These are phyloP conservation scores for Orchesella flavescens DNA, from an alignment of 2,888 invertebrate genomes.

Conservation along the genomic window DNA sequence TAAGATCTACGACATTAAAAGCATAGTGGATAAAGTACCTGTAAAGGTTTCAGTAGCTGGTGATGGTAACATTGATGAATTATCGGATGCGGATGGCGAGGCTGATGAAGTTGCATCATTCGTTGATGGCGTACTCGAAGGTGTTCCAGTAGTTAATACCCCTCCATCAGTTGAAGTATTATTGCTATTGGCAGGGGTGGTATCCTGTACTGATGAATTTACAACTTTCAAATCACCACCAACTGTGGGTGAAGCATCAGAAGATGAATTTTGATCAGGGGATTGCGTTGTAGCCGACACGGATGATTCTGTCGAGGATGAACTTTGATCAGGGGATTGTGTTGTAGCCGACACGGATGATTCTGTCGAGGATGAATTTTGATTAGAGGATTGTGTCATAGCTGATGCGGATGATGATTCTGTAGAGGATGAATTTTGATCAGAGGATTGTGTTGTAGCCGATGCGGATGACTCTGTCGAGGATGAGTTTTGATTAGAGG, in stretches of 20 bases:
- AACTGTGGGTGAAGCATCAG: conserved; percentile 12
- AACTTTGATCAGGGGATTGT: neutral
- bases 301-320: neutral
- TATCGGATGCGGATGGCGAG: neutral
- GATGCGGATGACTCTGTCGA: no score
- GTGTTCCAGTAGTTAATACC: neutral
- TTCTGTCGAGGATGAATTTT: conserved; percentile 1
- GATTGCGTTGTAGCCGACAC: neutral
- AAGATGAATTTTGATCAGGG: neutral
- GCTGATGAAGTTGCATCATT: neutral
- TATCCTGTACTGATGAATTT: conserved; percentile 8
- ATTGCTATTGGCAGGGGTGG: neutral
- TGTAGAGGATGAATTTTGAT: neutral
- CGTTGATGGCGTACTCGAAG: neutral
- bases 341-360: neutral
- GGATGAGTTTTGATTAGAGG: no score
- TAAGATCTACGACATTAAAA: neutral
- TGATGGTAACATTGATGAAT: neutral
- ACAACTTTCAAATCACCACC: conserved; percentile 33
- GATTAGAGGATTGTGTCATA: neutral
- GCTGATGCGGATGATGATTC: neutral
- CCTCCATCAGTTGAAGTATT: neutral
- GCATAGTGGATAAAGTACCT: conserved; percentile 15
- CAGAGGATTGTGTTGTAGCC: neutral
- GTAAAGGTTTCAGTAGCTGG: conserved; percentile 15